phyloP scores from a whole-genome alignment of 30 jellyfish, hydroid and myxozoan species.

The Chrysaora quinquecirrha region DNA sequence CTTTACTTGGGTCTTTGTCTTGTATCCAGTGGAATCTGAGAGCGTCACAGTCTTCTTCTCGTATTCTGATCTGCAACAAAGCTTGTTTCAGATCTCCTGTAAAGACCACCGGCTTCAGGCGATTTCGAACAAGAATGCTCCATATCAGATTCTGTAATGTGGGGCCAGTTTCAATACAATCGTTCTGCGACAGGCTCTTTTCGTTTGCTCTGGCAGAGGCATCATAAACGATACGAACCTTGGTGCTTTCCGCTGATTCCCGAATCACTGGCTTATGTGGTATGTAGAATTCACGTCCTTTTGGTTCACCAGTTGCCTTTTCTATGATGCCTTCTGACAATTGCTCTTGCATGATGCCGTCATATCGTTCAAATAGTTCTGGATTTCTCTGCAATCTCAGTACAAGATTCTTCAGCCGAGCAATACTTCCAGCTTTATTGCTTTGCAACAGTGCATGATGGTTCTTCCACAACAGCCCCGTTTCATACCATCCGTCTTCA shows the following conservation, averaged over 20 bases:
- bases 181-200: conserved; percentile 7
- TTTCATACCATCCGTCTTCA: conserved; percentile 42
- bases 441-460: neutral
- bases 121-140: conserved; percentile 30
- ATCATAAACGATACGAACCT: neutral
- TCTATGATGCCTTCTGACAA: conserved; percentile 35
- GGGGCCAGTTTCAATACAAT: conserved; percentile 54
- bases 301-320: conserved; percentile 11
- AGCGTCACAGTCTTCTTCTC: conserved; percentile 31
- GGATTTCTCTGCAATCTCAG: conserved; percentile 11
- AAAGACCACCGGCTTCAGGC: conserved; percentile 20
- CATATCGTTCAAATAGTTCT: neutral
- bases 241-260: neutral
- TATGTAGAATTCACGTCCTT: conserved; percentile 39
- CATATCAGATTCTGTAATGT: conserved; percentile 28
- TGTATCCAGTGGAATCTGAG: conserved; percentile 26
- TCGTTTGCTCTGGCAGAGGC: conserved; percentile 1
- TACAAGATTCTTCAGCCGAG: neutral
- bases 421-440: conserved; percentile 16
- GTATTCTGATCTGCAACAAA: conserved; percentile 7
- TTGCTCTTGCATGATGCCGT: conserved; percentile 21
- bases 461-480: conserved; percentile 23
- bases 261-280: conserved; percentile 29
- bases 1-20: neutral
- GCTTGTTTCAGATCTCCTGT: conserved; percentile 15